Conservation (phyloP, 2,797 vertebrate genomes). For the Hoplostethus atlanticus region DNA sequence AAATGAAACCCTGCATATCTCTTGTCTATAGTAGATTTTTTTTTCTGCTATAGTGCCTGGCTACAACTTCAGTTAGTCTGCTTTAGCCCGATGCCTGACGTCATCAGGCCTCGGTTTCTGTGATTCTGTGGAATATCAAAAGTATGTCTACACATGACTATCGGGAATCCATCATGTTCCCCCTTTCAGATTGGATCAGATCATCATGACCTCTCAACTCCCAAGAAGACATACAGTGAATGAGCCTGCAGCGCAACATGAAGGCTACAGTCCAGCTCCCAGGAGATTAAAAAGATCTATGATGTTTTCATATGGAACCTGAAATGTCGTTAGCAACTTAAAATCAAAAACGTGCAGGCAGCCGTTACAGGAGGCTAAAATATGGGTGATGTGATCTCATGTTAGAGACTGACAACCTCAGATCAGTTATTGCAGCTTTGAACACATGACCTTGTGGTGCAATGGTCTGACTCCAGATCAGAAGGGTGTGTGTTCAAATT, state of each 20-base stretch:
- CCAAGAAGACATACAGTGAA: conserved; percentile 26
- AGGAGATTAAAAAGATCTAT: neutral
- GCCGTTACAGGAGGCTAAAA: no score
- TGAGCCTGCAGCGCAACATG: conserved; percentile 7
- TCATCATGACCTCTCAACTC: neutral
- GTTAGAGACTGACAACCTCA: no score
- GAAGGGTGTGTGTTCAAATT: neutral
- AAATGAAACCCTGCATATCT: conserved; percentile 15
- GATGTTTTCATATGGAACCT: neutral
- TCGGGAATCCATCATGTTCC: conserved; percentile 32
- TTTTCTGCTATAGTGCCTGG: no score
- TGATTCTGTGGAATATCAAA: conserved; percentile 8
- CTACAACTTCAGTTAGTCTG: no score
- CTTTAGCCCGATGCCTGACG: no score
- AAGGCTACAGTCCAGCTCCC: conserved; percentile 1
- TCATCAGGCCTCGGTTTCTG: no score
- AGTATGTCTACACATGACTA: conserved; percentile 8
- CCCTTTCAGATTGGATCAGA: neutral
- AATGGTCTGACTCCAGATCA: neutral
- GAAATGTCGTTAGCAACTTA: no score
- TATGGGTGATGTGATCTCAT: no score
- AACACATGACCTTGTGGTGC: neutral
- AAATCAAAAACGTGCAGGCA: no score
- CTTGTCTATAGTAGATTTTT: no score
- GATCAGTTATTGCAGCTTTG: neutral